A percentile compares a stretch with the other conserved stretches of the same genome.
These are phyloP conservation scores for Cantharis nigra DNA, from an alignment of 2,888 invertebrate species.

Conservation along the genomic window DNA sequence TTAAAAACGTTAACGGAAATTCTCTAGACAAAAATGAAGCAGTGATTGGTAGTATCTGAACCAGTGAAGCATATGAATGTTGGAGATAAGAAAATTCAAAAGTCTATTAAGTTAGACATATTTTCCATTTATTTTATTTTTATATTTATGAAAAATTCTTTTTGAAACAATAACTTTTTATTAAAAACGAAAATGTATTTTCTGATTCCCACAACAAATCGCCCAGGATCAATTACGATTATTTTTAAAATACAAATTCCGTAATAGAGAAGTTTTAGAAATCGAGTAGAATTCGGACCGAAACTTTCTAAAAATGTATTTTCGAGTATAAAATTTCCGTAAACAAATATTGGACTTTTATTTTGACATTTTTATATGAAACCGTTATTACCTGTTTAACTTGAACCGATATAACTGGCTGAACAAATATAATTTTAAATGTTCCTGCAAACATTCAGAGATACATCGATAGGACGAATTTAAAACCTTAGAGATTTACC, in stretches of 20 bases:
- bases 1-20: not conserved
- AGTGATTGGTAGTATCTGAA: slow-evolving; percentile 6
- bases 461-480: not conserved
- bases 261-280: not conserved
- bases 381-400: not conserved
- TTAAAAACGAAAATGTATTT: not conserved
- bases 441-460: not conserved
- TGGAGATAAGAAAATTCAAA: slow-evolving; percentile 5
- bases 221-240: not conserved
- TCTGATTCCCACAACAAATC: not conserved
- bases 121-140: not conserved
- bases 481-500: not conserved
- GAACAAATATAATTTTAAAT: not conserved
- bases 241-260: not conserved
- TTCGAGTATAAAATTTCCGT: not conserved
- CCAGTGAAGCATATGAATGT: slow-evolving; percentile 3
- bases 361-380: not conserved
- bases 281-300: not conserved
- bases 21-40: slow-evolving; percentile 1
- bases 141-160: not conserved
- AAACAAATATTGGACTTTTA: not conserved
- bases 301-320: not conserved
- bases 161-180: not conserved
- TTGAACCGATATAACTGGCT: not conserved
- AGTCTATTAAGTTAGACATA: not conserved